Percentiles rank a stretch among this genome's conserved stretches.
Evolutionary conservation across 2,797 vertebrate species (phyloP).

Genomic region (Chloroceryle inda): DNA sequence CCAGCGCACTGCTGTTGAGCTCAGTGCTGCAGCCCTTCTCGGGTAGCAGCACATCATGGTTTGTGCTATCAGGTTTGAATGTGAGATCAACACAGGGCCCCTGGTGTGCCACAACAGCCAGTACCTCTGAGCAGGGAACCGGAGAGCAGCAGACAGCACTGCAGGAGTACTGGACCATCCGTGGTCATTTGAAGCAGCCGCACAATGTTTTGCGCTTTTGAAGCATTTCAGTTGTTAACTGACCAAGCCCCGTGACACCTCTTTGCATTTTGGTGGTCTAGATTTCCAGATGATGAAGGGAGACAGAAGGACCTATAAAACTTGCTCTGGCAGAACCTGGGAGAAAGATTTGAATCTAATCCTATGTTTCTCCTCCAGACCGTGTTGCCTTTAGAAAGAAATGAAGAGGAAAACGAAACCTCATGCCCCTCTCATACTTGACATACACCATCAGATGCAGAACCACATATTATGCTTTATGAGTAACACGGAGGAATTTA

Average conservation of each 20-base stretch:
- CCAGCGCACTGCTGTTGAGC: not conserved
- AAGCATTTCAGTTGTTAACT: not conserved
- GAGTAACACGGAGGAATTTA: not conserved
- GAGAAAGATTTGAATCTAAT: not conserved
- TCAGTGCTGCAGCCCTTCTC: not conserved
- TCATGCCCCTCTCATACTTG: not conserved
- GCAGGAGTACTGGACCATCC: rapidly evolving
- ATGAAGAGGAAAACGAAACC: not conserved
- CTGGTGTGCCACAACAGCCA: not conserved
- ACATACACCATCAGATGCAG: not conserved
- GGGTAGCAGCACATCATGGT: not conserved
- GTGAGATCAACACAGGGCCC: rapidly evolving
- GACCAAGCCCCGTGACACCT: not conserved
- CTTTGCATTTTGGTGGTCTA: not conserved
- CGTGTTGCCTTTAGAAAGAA: not conserved
- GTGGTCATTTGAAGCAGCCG: not conserved
- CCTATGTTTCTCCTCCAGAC: not conserved
- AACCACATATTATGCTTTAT: not conserved
- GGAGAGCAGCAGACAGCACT: not conserved
- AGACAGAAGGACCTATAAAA: not conserved
- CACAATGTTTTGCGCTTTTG: not conserved
- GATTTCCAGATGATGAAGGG: not conserved
- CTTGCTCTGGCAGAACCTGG: not conserved
- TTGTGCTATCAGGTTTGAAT: not conserved
- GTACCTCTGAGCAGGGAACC: not conserved